Conservation (phyloP, 2,797 vertebrate genomes). For the Periparus ater region DNA sequence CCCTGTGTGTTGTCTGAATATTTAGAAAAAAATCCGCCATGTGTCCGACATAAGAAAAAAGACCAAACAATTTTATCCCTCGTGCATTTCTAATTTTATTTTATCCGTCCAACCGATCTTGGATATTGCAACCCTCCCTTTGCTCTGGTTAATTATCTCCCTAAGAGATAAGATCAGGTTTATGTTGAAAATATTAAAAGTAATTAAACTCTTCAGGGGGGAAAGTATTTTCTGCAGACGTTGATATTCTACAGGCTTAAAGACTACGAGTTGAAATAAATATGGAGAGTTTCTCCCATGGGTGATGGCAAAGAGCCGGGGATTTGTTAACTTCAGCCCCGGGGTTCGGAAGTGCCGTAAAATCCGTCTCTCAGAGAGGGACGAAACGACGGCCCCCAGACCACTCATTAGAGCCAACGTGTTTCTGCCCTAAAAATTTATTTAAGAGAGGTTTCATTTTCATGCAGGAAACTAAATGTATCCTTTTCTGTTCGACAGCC, state of each 20-base stretch:
- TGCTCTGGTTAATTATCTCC: not conserved
- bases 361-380: not conserved
- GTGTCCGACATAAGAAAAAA: not conserved
- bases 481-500: not conserved
- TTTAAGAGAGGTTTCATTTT: constrained; percentile 14
- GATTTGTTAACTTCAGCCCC: not conserved
- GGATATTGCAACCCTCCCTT: not conserved
- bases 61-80: not conserved
- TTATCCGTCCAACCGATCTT: not conserved
- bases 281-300: not conserved
- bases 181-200: not conserved
- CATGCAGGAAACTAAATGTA: not conserved
- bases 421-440: not conserved
- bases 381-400: not conserved
- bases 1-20: not conserved
- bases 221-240: not conserved
- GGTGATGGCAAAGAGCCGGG: not conserved
- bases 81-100: not conserved
- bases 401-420: not conserved
- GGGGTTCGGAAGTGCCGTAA: not conserved
- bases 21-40: not conserved
- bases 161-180: not conserved
- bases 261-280: not conserved
- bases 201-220: not conserved
- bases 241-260: not conserved